These are phyloP conservation scores for Willowsia nigromaculata DNA, from an alignment of 2,888 invertebrate species.

Conservation along the genomic window DNA sequence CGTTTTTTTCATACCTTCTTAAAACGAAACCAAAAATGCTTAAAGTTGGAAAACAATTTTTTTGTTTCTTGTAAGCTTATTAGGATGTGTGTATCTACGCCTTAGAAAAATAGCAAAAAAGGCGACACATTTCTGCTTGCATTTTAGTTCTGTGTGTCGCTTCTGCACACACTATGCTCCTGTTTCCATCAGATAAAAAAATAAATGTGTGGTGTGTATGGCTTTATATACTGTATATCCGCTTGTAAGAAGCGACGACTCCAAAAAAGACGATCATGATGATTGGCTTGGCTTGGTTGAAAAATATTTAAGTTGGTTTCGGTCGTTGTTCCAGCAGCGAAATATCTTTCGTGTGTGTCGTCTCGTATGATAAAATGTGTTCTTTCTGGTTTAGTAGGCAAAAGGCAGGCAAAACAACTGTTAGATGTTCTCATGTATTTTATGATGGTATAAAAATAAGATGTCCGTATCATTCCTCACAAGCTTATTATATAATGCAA, in stretches of 20 bases:
- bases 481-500: not conserved
- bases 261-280: not conserved
- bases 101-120: not conserved
- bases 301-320: too few relatives aligned
- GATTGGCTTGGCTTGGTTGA: too few relatives aligned
- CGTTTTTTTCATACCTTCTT: conserved; percentile 16
- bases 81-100: not conserved
- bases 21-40: not conserved
- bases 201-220: too few relatives aligned
- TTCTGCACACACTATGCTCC: not conserved
- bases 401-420: conserved; percentile 17
- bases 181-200: conserved; percentile 28
- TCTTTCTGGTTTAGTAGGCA: conserved; percentile 26
- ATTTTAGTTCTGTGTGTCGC: not conserved
- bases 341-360: too few relatives aligned
- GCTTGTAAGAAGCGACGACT: not conserved
- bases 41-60: not conserved
- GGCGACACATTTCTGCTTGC: not conserved
- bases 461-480: not conserved
- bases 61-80: not conserved
- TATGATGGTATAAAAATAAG: not conserved
- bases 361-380: not conserved
- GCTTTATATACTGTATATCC: not conserved
- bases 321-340: too few relatives aligned
- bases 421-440: not conserved